Base-by-base conservation (phyloP, 2,113 vertebrate genomes). In the Apus apus region DNA sequence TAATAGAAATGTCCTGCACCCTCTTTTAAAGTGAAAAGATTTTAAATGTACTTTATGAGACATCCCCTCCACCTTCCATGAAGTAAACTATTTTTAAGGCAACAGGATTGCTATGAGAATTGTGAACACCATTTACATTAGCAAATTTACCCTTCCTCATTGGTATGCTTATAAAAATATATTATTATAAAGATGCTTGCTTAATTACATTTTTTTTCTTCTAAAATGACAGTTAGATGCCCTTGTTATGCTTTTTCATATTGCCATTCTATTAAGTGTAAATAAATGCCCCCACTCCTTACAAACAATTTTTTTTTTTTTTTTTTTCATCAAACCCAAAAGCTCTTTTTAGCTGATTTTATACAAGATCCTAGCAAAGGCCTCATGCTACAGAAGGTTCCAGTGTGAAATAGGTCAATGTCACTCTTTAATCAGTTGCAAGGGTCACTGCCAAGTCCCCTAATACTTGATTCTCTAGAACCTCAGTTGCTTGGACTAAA, bases 401-500 rank as follows among this genome's bases (percentile, higher is more conserved):
- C 64, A 81, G 20, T 13, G 66, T 85, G 61, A 73, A 93, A 58
- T 14, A 68, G 93, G 17, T 46, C 70, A 76, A 29, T 51, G 38
- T 67, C 57, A 57, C 14, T 89, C 34, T 90, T 90, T 68, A 94
- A 87, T 89, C 80, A 94, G 50, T 53, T 64, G 30, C 25, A 85
- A 90, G 76, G 75, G 95, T 93, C 82, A 85, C 14, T 89, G 7
- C 26, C 80, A 45, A 64, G 57, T 71, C 57, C 78, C 46, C 57
- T 76, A 96, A 88, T 51, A 83, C 17, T 51, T 67, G 48, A 65
- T 85, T 78, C 23, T 94, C 87, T 77, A 89, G 72, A 84, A 32
- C 30, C 54, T 89, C 56, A 75, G 50, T 68, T 88, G 45, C 82
- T 83, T 72, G 72, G 54, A 73, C 51, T 88, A 50, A 83, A 83